A percentile compares a stretch with the other conserved stretches of the same genome.
Evolutionary conservation across 2,888 invertebrate species (phyloP).

Genomic region (Thymelicus sylvestris): DNA sequence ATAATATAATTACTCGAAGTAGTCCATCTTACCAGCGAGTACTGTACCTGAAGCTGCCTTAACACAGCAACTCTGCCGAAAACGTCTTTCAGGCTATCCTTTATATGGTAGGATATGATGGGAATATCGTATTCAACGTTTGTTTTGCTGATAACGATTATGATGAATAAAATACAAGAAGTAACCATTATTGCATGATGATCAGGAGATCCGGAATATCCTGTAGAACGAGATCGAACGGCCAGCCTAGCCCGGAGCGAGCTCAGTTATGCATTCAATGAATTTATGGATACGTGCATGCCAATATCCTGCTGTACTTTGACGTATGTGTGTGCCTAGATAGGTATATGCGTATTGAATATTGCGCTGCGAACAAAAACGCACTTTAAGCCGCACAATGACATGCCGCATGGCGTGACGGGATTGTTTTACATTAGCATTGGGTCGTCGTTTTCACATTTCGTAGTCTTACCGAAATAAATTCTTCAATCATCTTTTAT

Average conservation of each 20-base stretch:
- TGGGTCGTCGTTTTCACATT: background rate
- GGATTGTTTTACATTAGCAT: background rate
- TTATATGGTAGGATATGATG: too few species aligned
- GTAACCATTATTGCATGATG: too few species aligned
- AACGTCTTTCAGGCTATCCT: too few species aligned
- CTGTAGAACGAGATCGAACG: slow-evolving; percentile 5
- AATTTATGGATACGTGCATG: slow-evolving; percentile 33
- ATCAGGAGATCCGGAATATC: background rate
- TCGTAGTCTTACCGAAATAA: background rate
- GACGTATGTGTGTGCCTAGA: background rate
- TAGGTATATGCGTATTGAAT: background rate
- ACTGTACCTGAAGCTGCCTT: too few species aligned
- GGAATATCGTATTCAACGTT: too few species aligned
- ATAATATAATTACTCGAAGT: too few species aligned
- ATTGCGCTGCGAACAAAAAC: background rate
- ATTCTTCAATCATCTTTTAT: too few species aligned
- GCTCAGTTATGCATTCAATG: slow-evolving; percentile 30
- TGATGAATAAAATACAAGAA: too few species aligned
- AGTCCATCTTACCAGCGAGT: too few species aligned
- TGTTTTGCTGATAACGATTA: too few species aligned
- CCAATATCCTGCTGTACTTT: slow-evolving; percentile 27
- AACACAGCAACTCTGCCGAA: too few species aligned
- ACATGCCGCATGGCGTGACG: background rate
- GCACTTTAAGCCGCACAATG: background rate
- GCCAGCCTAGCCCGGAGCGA: slow-evolving; percentile 26